Percentiles rank a stretch among this genome's conserved stretches.
Evolutionary conservation across 2,113 vertebrate genomes (phyloP).

Genomic region (Dromas ardeola): DNA sequence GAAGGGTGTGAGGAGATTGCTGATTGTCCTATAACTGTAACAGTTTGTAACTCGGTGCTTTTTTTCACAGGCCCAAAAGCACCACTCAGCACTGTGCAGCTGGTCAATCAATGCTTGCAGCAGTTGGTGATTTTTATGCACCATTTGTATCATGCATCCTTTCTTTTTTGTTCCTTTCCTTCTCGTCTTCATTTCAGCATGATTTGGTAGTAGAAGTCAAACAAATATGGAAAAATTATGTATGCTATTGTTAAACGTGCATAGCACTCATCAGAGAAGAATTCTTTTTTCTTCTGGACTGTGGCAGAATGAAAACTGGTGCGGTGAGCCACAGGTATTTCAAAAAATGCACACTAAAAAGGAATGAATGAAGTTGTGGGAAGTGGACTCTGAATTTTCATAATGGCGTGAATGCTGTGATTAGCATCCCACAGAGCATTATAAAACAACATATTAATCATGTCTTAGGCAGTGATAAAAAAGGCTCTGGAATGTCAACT

Average conservation of each 20-base stretch:
- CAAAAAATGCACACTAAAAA: background rate
- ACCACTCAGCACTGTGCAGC: background rate
- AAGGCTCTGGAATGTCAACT: background rate
- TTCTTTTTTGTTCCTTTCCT: background rate
- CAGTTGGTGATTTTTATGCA: background rate
- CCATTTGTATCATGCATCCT: background rate
- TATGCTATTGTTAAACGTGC: background rate
- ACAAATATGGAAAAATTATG: background rate
- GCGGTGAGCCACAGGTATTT: background rate
- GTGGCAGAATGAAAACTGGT: background rate
- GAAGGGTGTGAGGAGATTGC: background rate
- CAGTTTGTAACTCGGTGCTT: accelerated
- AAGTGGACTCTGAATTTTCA: background rate
- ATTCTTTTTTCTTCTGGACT: background rate
- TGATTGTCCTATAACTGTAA: background rate
- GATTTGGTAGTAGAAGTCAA: background rate
- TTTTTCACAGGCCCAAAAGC: background rate
- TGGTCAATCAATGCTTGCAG: background rate
- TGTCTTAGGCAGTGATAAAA: background rate
- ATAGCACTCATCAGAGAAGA: background rate
- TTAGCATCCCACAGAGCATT: background rate
- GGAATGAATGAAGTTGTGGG: background rate
- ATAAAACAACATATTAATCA: background rate
- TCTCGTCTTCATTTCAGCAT: background rate
- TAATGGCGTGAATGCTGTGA: background rate